A percentile compares a stretch with the other conserved stretches of the same genome.
These are phyloP conservation scores for Cactoblastis cactorum DNA, from an alignment of 2,888 invertebrate species.

Conservation along the genomic window DNA sequence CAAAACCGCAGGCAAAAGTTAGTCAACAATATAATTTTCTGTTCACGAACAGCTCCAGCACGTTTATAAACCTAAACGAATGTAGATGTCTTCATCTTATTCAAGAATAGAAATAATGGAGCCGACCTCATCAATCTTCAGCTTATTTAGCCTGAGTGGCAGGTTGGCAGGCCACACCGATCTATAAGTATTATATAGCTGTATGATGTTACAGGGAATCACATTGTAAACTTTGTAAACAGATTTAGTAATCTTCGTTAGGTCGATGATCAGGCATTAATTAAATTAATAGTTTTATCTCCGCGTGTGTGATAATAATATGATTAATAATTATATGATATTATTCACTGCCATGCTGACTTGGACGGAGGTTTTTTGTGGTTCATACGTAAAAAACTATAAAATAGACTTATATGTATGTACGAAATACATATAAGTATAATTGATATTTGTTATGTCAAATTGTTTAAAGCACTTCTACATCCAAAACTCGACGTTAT, in stretches of 20 bases:
- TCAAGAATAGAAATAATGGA: not conserved
- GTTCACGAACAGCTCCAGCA: not conserved
- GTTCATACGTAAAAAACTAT: too few relatives aligned
- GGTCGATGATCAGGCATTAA: not conserved
- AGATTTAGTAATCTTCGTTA: not conserved
- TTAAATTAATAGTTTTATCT: not conserved
- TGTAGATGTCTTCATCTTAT: not conserved
- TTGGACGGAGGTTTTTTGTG: too few relatives aligned
- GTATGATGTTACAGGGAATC: not conserved
- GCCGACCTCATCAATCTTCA: not conserved
- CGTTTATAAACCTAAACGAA: not conserved
- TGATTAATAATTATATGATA: too few relatives aligned
- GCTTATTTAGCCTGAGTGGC: not conserved
- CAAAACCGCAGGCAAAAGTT: too few relatives aligned
- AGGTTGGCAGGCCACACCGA: not conserved
- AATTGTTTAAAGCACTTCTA: too few relatives aligned
- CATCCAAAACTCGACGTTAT: too few relatives aligned
- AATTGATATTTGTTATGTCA: too few relatives aligned
- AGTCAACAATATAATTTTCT: not conserved
- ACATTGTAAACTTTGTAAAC: not conserved
- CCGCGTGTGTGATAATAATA: too few relatives aligned
- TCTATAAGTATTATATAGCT: not conserved
- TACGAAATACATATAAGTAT: too few relatives aligned
- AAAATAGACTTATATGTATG: too few relatives aligned
- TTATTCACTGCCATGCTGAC: too few relatives aligned